Base-by-base conservation (phyloP, 1,140 invertebrate genomes). In the Drusus annulatus region DNA sequence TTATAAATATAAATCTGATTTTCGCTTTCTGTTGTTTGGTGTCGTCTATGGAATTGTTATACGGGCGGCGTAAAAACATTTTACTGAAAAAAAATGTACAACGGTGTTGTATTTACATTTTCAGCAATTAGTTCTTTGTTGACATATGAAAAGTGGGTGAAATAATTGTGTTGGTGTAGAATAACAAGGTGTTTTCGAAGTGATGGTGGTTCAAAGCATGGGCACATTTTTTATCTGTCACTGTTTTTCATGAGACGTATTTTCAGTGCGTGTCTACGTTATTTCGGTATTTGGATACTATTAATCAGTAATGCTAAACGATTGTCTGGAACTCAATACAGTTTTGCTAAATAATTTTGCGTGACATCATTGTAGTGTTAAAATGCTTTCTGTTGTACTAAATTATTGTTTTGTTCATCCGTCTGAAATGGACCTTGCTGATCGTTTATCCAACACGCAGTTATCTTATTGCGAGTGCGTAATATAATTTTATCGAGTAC, bases 221-320 rank as follows among this genome's bases (percentile, higher is more conserved):
- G 62, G 77, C 77, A 79, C 77, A 73, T 79, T 79, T 76, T 78
- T 79, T 79, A 79, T 79, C 77, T 79, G 77, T 79, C 77, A 79
- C 56, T 79, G 77, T 60, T 79, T 79, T 73, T 56, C 68, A n/a
- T 62, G 36, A 79, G 77, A 79, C 77, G 77, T 79, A 79, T 69
- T 79, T 71, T 79, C 68, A 73, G 63, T 79, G 77, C 77, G 77
- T 79, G 77, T 79, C 77, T 79, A 65, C 50, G 54, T 71, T 71
- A 45, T 45, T 79, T 79, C 36, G 19, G 68, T 79, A 71, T 79
- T 71, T 79, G 65, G 51, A 71, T 60, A 79, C 25, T 75, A 31
- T 75, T 75, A 36, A 58, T 56, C 52, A 28, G 15, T 58, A 56
- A 17, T 56, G 52, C 17, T n/a, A 17, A 75, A 58, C n/a, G 21